Percentiles rank a stretch among this genome's conserved stretches.
These are phyloP conservation scores for Arothron firmamentum DNA, from an alignment of 2,113 vertebrate species.

Conservation along the genomic window DNA sequence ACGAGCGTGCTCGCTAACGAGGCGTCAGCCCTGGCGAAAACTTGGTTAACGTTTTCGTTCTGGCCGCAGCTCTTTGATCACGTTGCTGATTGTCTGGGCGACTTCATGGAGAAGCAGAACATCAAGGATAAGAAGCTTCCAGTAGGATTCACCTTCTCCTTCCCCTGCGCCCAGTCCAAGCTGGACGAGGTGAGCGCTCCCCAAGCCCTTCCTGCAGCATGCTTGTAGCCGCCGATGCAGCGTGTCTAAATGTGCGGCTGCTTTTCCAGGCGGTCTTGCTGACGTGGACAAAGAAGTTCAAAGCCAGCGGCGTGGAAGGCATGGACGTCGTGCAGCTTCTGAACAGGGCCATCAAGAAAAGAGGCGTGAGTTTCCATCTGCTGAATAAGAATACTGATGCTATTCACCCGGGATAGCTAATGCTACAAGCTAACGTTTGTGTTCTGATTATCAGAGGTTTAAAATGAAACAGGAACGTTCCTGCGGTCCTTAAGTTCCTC, in stretches of 20 bases:
- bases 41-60: no score
- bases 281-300: conserved; percentile 97
- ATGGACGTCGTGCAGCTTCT: conserved; percentile 90
- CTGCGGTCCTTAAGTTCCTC: not conserved
- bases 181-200: conserved; percentile 87
- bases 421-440: no score
- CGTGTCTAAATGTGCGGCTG: not conserved
- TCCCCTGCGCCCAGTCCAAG: conserved; percentile 89
- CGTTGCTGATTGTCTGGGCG: conserved; percentile 92
- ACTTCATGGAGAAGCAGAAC: conserved; percentile 96
- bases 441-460: no score
- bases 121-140: conserved; percentile 97
- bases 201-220: no score
- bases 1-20: conserved; percentile 19
- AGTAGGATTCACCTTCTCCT: conserved; percentile 96
- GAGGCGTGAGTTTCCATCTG: conserved; percentile 79
- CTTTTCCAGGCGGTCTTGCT: conserved; percentile 82
- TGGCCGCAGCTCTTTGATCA: conserved; percentile 89
- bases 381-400: not conserved
- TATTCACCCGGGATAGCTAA: no score
- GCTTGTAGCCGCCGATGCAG: not conserved
- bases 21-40: not conserved
- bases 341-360: conserved; percentile 94
- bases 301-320: conserved; percentile 92
- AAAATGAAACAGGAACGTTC: no score